Base-by-base conservation (phyloP, 2,888 invertebrate species). In the Troides oblongomaculatus region DNA sequence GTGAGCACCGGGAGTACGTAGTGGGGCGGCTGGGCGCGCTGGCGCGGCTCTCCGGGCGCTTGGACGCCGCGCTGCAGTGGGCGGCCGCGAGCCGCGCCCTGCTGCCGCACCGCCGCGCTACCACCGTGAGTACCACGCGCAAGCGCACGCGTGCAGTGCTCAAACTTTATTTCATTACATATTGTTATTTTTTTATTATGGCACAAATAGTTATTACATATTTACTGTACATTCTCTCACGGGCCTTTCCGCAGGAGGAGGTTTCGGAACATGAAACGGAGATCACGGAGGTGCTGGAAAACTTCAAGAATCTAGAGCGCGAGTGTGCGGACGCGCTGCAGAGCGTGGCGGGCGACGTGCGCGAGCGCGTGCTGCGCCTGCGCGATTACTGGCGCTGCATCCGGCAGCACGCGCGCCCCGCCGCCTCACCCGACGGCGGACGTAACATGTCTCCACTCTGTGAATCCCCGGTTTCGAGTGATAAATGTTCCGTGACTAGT, bases 271-370 rank as follows among this genome's bases (percentile, higher is more conserved):
- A 92, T 65, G 94, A 94, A 79, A 86, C 92, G 72, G 94, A 95
- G 79, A 93, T 95, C 58, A 93, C 93, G 76, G 95, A 95, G 76
- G 93, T 94, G 61, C 79, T 95, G 62, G 94, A 94, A 81, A 94
- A 94, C 84, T 95, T 93, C 84, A 94, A 93, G 67, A 94, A 94
- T 84, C 84, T 95, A 77, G 95, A 95, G 82, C 87, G 87, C 72
- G 90, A 90, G 82, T 91, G 93, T 74, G 76, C 64, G 46, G 86
- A 79, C 59, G 88, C 88, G 71, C 77, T 79, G 69, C 90, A 87
- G 75, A 71, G 73, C 39, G 85, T 86, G 46, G 76, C 82, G 59
- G 39, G 73, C 7, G 84, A 80, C 69, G 76, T 88, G 74, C 80
- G 83, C 53, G 94, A 93, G 77, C 92, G 92, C 74, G 86, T 93